Evolutionary conservation across 2,113 vertebrate genomes (phyloP).

Genomic region (Cinclus cinclus): DNA sequence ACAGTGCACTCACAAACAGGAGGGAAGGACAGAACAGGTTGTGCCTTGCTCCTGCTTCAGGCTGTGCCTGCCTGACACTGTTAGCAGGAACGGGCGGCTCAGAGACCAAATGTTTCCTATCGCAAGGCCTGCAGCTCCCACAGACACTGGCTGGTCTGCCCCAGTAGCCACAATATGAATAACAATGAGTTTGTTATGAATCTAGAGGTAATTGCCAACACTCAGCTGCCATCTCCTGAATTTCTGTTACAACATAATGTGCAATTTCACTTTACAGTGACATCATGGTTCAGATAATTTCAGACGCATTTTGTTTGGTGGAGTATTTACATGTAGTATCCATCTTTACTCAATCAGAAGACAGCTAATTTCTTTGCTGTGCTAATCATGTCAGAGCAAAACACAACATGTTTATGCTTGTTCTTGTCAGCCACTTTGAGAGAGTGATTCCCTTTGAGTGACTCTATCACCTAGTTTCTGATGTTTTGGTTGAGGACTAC

Average conservation of each 20-base stretch:
- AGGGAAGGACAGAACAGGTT: not conserved
- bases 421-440: not conserved
- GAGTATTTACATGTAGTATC: not conserved
- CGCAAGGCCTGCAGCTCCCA: not conserved
- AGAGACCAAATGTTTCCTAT: not conserved
- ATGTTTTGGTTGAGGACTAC: not conserved
- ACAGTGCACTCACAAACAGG: not conserved
- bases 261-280: not conserved
- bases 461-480: not conserved
- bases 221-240: not conserved
- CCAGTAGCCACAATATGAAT: not conserved
- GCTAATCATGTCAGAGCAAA: constrained; percentile 38
- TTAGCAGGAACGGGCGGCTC: not conserved
- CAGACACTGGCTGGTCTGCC: not conserved
- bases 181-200: constrained; percentile 14
- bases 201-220: not conserved
- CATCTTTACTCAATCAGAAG: constrained; percentile 26
- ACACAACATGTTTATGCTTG: not conserved
- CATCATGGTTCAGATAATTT: not conserved
- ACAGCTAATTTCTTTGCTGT: constrained; percentile 25
- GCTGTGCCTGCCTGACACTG: not conserved
- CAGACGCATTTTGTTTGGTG: constrained; percentile 19
- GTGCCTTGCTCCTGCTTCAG: not conserved
- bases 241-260: not conserved
- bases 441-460: not conserved